These are phyloP conservation scores for Panthera leo DNA, from an alignment of 2,113 vertebrate genomes.

Conservation along the genomic window DNA sequence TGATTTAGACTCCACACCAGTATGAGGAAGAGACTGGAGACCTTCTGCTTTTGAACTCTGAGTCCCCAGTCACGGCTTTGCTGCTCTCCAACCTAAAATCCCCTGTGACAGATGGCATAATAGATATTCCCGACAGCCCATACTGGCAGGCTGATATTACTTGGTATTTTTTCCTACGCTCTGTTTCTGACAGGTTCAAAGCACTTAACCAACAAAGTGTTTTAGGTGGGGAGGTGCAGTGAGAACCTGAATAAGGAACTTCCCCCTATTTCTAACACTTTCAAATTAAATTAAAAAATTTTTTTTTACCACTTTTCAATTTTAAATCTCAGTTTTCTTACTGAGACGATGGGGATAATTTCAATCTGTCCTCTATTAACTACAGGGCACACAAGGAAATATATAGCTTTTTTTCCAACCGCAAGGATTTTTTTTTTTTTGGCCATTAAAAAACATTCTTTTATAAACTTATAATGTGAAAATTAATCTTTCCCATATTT, in stretches of 20 bases:
- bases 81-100: constrained; percentile 52
- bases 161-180: neutral
- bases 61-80: constrained; percentile 30
- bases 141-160: constrained; percentile 49
- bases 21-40: neutral
- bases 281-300: neutral
- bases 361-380: neutral
- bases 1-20: neutral
- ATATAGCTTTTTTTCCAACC: neutral
- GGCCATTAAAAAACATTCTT: neutral
- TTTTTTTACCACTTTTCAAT: neutral
- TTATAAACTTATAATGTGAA: neutral
- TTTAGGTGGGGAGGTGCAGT: neutral
- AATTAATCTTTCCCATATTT: neutral
- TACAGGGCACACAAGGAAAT: neutral
- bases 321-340: neutral
- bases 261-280: neutral
- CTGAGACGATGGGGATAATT: neutral
- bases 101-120: constrained; percentile 64
- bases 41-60: constrained; percentile 52
- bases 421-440: neutral
- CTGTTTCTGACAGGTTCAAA: constrained; percentile 48
- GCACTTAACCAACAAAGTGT: neutral
- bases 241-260: neutral
- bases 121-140: constrained; percentile 59